phyloP scores from a whole-genome alignment of 2,888 invertebrate species.

The Calephelis perditalis region DNA sequence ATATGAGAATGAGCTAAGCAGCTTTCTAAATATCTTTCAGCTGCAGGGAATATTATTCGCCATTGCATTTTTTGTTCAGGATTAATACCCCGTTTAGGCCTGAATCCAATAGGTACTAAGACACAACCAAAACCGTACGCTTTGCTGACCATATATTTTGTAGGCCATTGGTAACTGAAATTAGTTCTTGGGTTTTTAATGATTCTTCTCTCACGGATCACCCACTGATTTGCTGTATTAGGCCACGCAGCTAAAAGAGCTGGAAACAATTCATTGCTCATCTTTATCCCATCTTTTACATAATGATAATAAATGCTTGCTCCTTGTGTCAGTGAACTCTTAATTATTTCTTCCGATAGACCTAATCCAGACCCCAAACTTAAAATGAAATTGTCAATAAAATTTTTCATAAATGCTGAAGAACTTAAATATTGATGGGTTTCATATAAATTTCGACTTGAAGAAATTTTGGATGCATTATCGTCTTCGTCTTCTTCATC shows the following conservation, averaged over 20 bases:
- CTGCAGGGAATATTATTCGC: conserved; percentile 87
- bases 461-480: conserved; percentile 44
- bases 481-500: conserved; percentile 60
- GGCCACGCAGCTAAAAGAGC: conserved; percentile 86
- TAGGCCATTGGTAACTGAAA: conserved; percentile 83
- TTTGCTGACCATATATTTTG: conserved; percentile 80
- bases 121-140: conserved; percentile 83
- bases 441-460: conserved; percentile 58
- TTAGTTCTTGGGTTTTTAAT: conserved; percentile 77
- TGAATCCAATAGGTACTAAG: conserved; percentile 83
- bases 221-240: conserved; percentile 83
- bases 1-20: conserved; percentile 84
- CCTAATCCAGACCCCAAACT: conserved; percentile 78
- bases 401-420: conserved; percentile 82
- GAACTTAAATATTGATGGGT: conserved; percentile 80
- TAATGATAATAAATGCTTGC: conserved; percentile 82
- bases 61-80: conserved; percentile 84
- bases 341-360: conserved; percentile 72
- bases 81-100: conserved; percentile 80
- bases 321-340: conserved; percentile 79
- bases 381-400: conserved; percentile 80
- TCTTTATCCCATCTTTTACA: conserved; percentile 53
- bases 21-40: conserved; percentile 85
- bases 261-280: conserved; percentile 83
- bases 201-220: conserved; percentile 76